phyloP scores from a whole-genome alignment of 2,888 invertebrate species.

The Harpagoxenus sublaevis region DNA sequence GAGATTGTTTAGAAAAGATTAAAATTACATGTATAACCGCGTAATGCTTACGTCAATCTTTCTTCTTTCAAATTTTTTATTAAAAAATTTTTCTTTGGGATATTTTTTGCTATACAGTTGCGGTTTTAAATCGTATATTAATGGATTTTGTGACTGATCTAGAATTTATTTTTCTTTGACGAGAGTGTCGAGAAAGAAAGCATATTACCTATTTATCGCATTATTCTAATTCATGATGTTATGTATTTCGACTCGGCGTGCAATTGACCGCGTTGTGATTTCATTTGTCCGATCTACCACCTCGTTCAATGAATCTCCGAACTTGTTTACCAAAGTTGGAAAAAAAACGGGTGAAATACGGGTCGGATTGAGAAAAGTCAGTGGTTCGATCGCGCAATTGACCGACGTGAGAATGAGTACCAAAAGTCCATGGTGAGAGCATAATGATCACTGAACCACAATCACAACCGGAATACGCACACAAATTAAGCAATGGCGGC shows the following conservation, averaged over 20 bases:
- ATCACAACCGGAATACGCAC: not conserved
- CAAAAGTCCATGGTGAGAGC: not conserved
- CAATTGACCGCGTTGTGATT: slow-evolving; percentile 38
- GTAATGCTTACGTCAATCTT: not conserved
- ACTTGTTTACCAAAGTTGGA: slow-evolving; percentile 63
- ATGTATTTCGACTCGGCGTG: not conserved
- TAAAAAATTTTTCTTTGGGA: not conserved
- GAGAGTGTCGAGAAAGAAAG: not conserved
- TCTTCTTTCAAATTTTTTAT: not conserved
- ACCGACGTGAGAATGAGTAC: not conserved
- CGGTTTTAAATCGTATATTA: not conserved
- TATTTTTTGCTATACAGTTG: not conserved
- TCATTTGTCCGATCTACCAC: not conserved
- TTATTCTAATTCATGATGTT: not conserved
- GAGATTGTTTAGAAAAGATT: not conserved
- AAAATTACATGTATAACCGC: not conserved
- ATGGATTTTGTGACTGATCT: not conserved
- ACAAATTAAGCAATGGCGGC: not conserved
- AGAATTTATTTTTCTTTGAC: not conserved
- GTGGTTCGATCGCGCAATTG: not conserved
- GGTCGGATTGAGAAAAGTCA: not conserved
- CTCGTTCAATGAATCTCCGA: slow-evolving; percentile 64
- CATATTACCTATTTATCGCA: not conserved
- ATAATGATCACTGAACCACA: not conserved
- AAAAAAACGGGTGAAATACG: not conserved